Evolutionary conservation across 2,113 vertebrate genomes (phyloP), one percentile per base, ranked within the genome.

Genomic region (Delphinus delphis): DNA sequence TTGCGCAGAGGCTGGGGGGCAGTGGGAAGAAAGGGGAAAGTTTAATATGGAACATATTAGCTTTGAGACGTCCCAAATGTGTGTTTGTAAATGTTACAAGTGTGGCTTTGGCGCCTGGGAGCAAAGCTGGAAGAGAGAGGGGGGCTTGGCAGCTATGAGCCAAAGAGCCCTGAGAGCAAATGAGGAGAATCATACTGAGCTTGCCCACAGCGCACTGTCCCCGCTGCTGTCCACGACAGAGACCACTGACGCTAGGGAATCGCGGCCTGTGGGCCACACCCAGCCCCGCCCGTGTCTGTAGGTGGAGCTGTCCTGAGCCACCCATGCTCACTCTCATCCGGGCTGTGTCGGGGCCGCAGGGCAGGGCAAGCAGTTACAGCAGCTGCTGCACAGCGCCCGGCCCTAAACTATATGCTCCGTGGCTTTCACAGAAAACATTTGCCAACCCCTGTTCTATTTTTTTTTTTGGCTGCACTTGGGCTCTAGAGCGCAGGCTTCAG

Each of bases 211-310:
- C 41, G 33, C 2, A 2, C 70, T n/a, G 31, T 17, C 63, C 65
- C 5, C 4, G 1, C 79, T 28, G 41, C 55, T 55, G 7, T 67
- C 67, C 23, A 26, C 86, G 67, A n/a, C 14, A 6, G 41, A 28
- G 41, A 20, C 50, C 21, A 0, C 14, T 20, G 76, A 12, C 0
- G 18, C 23, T 38, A 0, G 4, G 17, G 20, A 28, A 17, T 5
- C 10, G 0, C 1, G 6, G 85, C 26, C 38, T 5, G 3, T 4
- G 26, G 76, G 17, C 50, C n/a, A 3, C 12, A 13, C 21, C 28
- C 38, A 31, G 28, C 89, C 36, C 18, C 0, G 0, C 83, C 15
- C 14, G 11, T 36, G 20, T n/a, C 50, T 55, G 76, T 13, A 62
- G 76, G 12, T n/a, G 9, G 1, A 21, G 10, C 18, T 77, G 9